Base-by-base conservation (phyloP, 2,888 invertebrate species). In the Sericinus montela region DNA sequence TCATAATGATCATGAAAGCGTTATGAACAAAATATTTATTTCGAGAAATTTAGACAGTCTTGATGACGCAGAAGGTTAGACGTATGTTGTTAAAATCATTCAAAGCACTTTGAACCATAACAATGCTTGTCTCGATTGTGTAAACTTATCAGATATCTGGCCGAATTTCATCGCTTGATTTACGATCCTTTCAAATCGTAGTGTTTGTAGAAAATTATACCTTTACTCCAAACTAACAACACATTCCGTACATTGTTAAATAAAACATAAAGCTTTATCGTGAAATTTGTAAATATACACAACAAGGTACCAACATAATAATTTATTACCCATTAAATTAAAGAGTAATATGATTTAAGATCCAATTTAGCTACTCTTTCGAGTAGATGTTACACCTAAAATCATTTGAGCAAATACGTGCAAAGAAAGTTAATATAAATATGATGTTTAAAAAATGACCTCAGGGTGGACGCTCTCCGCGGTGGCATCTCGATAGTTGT, bases 381-480 rank as follows among this genome's bases (percentile, higher is more conserved):
- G 5, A 38, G 16, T 15, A 16, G 23, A 25, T 15, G 5, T 23
- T 41, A 36, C 36, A 32, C 32, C 16, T 25, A 13, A 45, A 38
- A n/a, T 25, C 32, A 25, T 29, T 41, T 8, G 4, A 30, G 15
- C 30, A 25, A n/a, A 41, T 25, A 36, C 23, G 50, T 50, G 50
- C 32, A 23, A 30, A 6, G 13, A 11, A 32, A 14, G 8, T 42
- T n/a, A 6, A 36, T 42, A 36, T 37, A 30, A 15, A n/a, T n/a
- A 13, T 6, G 28, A 25, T 9, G 16, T 25, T 38, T 5, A 38
- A 30, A 28, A 13, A 46, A 37, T 61, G 72, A 87, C 87, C 87
- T 87, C 78, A 76, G 69, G 41, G 76, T 66, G n/a, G 88, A 82
- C 9, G 70, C 54, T 47, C 74, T 68, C 58, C 83, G 71, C 35